Evolutionary conservation across 1,140 invertebrate species (phyloP).

Genomic region (Diuraphis noxia): DNA sequence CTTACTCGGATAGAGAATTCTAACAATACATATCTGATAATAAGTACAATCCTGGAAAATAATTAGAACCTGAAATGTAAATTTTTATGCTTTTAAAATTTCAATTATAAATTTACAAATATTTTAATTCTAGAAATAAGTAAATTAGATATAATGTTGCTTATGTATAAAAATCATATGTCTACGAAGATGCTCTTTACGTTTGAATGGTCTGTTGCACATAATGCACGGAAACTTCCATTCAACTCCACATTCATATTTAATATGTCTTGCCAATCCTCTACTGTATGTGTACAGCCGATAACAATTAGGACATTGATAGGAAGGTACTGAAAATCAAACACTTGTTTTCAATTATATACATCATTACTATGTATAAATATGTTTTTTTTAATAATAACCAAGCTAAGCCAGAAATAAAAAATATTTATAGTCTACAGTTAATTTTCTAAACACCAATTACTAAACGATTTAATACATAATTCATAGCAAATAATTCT

Average conservation of each 20-base stretch:
- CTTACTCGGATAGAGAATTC: neutral
- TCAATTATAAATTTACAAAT: neutral
- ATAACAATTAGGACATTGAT: conserved; percentile 59
- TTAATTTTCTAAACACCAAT: neutral
- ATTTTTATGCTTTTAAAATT: neutral
- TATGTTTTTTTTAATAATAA: neutral
- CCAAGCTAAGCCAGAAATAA: neutral
- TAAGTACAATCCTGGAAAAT: neutral
- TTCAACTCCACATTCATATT: conserved; percentile 66
- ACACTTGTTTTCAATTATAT: neutral
- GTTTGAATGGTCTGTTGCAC: conserved; percentile 57
- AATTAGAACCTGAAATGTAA: neutral
- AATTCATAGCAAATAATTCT: neutral
- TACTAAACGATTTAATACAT: neutral
- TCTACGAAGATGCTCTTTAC: conserved; percentile 26
- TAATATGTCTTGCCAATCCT: conserved; percentile 62
- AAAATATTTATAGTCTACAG: neutral
- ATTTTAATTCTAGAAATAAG: neutral
- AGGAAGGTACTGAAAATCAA: neutral
- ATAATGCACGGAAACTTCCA: conserved; percentile 61
- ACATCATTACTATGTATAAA: neutral
- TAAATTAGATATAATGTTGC: neutral
- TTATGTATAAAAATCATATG: conserved; percentile 5
- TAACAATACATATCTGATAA: neutral
- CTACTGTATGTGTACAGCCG: conserved; percentile 61